phyloP scores from a whole-genome alignment of 2,797 vertebrate genomes.

The Taenioides sp. region DNA sequence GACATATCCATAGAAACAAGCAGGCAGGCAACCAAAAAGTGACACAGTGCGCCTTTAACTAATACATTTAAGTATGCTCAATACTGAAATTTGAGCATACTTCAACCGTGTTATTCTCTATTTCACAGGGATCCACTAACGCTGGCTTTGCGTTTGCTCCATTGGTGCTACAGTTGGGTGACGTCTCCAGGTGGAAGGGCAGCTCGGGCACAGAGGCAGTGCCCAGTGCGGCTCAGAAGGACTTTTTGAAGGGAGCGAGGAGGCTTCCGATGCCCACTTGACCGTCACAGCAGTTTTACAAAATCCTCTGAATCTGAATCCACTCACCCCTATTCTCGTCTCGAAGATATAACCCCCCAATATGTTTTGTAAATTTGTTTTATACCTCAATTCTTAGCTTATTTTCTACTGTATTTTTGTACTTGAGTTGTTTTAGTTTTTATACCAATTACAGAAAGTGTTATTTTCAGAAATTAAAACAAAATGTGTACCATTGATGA shows the following conservation, averaged over 20 bases:
- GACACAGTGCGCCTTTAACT: too few relatives aligned
- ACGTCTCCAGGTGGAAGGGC: conserved; percentile 34
- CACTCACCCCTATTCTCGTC: conserved; percentile 39
- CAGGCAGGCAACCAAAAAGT: too few relatives aligned
- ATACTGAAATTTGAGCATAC: too few relatives aligned
- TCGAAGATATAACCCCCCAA: conserved; percentile 62
- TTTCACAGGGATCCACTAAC: conserved; percentile 72
- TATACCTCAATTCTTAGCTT: conserved; percentile 81
- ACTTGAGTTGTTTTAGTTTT: conserved; percentile 45
- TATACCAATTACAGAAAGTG: conserved; percentile 51
- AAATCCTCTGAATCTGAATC: conserved; percentile 17
- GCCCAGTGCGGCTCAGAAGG: conserved; percentile 19
- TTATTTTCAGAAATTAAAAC: conserved; percentile 27
- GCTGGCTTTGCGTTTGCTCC: conserved; percentile 36
- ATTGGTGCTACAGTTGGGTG: conserved; percentile 73
- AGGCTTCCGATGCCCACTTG: conserved; percentile 31
- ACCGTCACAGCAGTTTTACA: conserved; percentile 48
- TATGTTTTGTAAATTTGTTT: conserved; percentile 83
- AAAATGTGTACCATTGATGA: conserved; percentile 14
- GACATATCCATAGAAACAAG: too few relatives aligned
- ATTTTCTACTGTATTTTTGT: conserved; percentile 80
- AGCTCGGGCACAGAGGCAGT: conserved; percentile 1
- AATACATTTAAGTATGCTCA: too few relatives aligned
- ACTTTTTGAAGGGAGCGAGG: conserved; percentile 29
- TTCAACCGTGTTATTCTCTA: too few relatives aligned